These are phyloP conservation scores for Ascaphus truei DNA, from an alignment of 2,113 vertebrate species.

Conservation along the genomic window DNA sequence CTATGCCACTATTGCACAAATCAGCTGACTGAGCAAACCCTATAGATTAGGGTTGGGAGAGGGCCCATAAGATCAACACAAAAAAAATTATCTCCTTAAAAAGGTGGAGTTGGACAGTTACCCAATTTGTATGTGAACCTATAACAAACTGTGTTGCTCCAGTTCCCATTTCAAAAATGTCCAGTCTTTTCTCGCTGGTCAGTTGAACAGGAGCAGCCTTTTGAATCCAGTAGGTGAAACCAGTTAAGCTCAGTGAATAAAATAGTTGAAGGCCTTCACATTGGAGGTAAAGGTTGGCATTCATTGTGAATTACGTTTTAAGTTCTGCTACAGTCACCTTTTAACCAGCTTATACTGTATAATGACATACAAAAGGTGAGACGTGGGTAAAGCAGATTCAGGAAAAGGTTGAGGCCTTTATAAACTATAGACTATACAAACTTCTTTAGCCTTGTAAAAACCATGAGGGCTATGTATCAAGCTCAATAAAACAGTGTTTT, in stretches of 20 bases:
- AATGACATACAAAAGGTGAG: neutral
- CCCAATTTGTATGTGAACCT: constrained; percentile 47
- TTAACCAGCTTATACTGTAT: constrained; percentile 34
- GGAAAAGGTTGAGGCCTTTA: constrained; percentile 10
- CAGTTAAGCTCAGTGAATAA: constrained; percentile 59
- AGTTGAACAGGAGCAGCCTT: constrained; percentile 55
- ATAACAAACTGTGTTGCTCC: constrained; percentile 59
- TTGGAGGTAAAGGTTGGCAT: constrained; percentile 47
- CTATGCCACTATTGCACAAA: constrained; percentile 52
- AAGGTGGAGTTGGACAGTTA: constrained; percentile 52
- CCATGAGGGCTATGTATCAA: neutral
- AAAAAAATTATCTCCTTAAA: constrained; percentile 49
- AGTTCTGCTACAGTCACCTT: constrained; percentile 42
- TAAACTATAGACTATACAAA: neutral
- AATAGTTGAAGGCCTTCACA: constrained; percentile 41
- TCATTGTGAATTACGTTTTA: constrained; percentile 54
- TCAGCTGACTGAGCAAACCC: constrained; percentile 46
- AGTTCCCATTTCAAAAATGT: constrained; percentile 49
- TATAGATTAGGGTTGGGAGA: constrained; percentile 42
- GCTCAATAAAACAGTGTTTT: neutral
- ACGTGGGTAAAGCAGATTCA: constrained; percentile 35
- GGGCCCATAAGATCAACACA: constrained; percentile 46
- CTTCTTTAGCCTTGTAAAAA: neutral
- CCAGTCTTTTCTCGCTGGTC: constrained; percentile 57
- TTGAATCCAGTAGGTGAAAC: constrained; percentile 36